Base-by-base conservation (phyloP, 2,113 vertebrate species). In the Chrysochloris asiatica region DNA sequence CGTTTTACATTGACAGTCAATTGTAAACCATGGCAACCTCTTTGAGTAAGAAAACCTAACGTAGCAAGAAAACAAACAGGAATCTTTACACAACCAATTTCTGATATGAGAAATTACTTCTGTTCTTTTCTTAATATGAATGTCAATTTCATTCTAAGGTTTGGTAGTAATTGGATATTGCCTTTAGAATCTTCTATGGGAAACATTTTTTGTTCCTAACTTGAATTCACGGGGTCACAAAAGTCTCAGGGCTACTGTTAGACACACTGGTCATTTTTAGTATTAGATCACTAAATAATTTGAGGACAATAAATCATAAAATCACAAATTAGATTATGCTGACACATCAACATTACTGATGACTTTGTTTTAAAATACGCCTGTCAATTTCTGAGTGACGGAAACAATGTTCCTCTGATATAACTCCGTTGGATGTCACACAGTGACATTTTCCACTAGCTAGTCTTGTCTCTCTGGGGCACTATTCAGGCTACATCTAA, bases 281-380 rank as follows among this genome's bases (percentile, higher is more conserved):
- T 61, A 11, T 6, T 75, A 95, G 41, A 54, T 56, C 48, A 3
- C 69, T 92, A 92, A 96, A 86, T 94, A 48, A 93, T 67, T 59
- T 94, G 19, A 61, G 10, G 41, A 33, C 13, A 92, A 38, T 90
- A 52, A 48, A 61, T 96, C 87, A 80, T 82, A 84, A 81, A 21
- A 83, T 85, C 78, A 91, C 93, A 95, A 95, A 91, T 88, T 76
- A 95, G 93, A 77, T 83, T 90, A 38, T 92, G 43, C 91, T 88
- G 88, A 80, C 78, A 95, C 84, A 52, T 73, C 43, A 95, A 85
- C 54, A 16, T 24, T 83, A 65, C 52, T 90, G 69, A 95, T 93
- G 84, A 12, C 26, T 91, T 86, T 90, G n/a, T 17, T 92, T 93
- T 89, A 83, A 93, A 86, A 43, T 75, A 92, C 19, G 84, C 1